Base-by-base conservation (phyloP, 2,888 invertebrate genomes). In the Diplolepis rosae region DNA sequence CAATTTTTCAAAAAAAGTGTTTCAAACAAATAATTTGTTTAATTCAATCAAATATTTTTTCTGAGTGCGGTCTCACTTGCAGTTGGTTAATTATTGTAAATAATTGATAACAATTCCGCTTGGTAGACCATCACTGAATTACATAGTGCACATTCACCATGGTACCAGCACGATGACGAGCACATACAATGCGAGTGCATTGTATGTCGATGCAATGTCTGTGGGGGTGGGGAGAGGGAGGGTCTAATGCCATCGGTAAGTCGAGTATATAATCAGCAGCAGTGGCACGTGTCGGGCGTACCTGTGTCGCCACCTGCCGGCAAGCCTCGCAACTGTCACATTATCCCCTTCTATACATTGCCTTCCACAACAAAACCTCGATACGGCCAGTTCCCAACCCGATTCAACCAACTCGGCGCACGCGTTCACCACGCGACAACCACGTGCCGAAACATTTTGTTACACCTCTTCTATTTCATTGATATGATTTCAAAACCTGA, bases 11-110 rank as follows among this genome's bases (percentile, higher is more conserved):
- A n/a, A n/a, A n/a, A n/a, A n/a, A n/a, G n/a, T n/a, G n/a, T n/a
- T n/a, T n/a, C n/a, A n/a, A n/a, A n/a, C n/a, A n/a, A n/a, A n/a
- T n/a, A n/a, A n/a, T n/a, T n/a, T n/a, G n/a, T n/a, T n/a, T n/a
- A n/a, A n/a, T n/a, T n/a, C n/a, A n/a, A n/a, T n/a, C n/a, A n/a
- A n/a, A n/a, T n/a, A n/a, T n/a, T n/a, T n/a, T n/a, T n/a, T n/a
- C n/a, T n/a, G 54, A 68, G 42, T 45, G 45, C 24, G 24, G 61
- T 61, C 39, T 66, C 51, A 51, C 66, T 22, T 24, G 35, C 75
- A 74, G 54, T 56, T 68, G 74, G 77, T 80, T 80, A 80, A 81
- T 82, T 79, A 80, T 76, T n/a, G n/a, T n/a, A n/a, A 75, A 77
- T 77, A 80, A 82, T 82, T 80, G 81, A 81, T 80, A 81, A 77